Evolutionary conservation across 2,797 vertebrate genomes (phyloP), one percentile per base, ranked within the genome.

Genomic region (Salmo trutta): DNA sequence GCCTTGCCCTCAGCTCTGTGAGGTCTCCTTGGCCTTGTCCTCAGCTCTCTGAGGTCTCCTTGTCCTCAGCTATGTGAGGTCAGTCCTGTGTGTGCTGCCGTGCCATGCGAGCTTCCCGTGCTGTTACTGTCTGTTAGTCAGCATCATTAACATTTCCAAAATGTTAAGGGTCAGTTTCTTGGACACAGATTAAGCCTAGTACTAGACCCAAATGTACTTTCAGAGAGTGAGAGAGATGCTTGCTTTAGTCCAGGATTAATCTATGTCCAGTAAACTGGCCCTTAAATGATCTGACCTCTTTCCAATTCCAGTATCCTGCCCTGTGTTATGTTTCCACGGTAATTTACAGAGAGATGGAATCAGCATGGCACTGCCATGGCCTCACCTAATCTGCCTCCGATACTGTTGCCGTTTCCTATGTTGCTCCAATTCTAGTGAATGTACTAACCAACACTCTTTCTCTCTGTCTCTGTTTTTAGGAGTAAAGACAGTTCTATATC

Each of bases 401-500:
- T 27, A 29, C 15, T 29, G 27, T 27, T 1, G 3, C 4, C 14
- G 24, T 66, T 21, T 19, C 8, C 5, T 41, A 33, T 21, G 19
- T 24, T 31, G 8, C 41, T 47, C 41, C 4, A 68, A 12, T 68
- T 15, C 4, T 4, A 19, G 5, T 7, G 1, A 21, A 72, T 52
- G 59, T 21, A 73, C 33, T 82, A 73, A 78, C 67, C 41, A 27
- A 68, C 51, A 68, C 27, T 47, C 62, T 69, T 17, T 70, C 73
- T 77, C n/a, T 90, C 79, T 69, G 80, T 79, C 86, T 27, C 36
- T 73, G 24, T 29, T 29, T 76, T 89, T 91, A 96, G 95, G 94
- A 95, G 72, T 95, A 88, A 94, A 90, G 88, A 86, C 90, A 88
- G 89, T 90, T 88, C 83, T 85, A 79, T 84, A 83, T 81, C 88